phyloP scores from a whole-genome alignment of 1,140 invertebrate species.

The Oreohelix idahoensis region DNA sequence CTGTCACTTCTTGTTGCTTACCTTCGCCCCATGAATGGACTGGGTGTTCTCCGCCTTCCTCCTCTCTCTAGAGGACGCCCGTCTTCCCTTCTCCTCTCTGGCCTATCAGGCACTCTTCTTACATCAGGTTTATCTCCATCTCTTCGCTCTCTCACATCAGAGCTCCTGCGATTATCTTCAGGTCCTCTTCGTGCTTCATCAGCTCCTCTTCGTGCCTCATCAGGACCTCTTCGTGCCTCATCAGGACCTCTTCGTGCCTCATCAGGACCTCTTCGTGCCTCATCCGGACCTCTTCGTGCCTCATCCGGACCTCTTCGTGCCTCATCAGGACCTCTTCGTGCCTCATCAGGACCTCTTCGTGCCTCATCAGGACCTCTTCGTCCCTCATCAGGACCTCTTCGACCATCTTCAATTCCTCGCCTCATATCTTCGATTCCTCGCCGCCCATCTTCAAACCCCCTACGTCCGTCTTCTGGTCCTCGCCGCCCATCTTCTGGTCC shows the following conservation, averaged over 20 bases:
- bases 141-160: slow-evolving; percentile 50
- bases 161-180: slow-evolving; percentile 44
- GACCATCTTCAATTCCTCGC: not conserved
- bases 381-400: slow-evolving; percentile 22
- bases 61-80: slow-evolving; percentile 20
- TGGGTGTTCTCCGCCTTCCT: slow-evolving; percentile 38
- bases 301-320: slow-evolving; percentile 43
- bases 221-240: slow-evolving; percentile 48
- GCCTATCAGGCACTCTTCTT: slow-evolving; percentile 20
- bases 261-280: slow-evolving; percentile 37
- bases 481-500: not conserved
- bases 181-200: slow-evolving; percentile 43
- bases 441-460: not conserved
- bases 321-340: slow-evolving; percentile 41
- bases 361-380: slow-evolving; percentile 23
- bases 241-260: slow-evolving; percentile 47
- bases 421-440: not conserved
- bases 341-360: slow-evolving; percentile 40
- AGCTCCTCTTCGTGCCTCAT: slow-evolving; percentile 46
- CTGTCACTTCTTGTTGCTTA: no score
- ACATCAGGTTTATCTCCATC: slow-evolving; percentile 31
- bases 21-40: slow-evolving; percentile 35
- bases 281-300: slow-evolving; percentile 53
- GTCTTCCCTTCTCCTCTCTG: slow-evolving; percentile 26
- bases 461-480: not conserved